phyloP scores from a whole-genome alignment of 2,888 invertebrate species.

The Tyria jacobaeae region DNA sequence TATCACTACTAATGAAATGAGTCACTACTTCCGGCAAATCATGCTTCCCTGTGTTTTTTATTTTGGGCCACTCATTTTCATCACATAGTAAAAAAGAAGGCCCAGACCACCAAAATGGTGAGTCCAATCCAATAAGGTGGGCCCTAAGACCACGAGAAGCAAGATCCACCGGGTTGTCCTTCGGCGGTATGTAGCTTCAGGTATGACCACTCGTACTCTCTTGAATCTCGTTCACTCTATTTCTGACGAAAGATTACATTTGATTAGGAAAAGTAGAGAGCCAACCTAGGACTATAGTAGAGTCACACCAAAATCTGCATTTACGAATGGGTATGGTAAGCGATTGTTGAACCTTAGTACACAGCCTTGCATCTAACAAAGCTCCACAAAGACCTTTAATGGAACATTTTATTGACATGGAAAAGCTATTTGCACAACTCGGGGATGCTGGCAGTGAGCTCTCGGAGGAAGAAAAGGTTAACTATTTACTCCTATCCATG shows the following conservation, averaged over 20 bases:
- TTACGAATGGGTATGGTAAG: slow-evolving; percentile 21
- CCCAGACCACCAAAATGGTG: slow-evolving; percentile 7
- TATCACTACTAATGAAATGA: no score
- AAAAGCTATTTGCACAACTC: no score
- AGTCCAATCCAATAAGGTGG: background rate
- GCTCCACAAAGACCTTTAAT: no score
- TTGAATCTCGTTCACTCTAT: slow-evolving; percentile 35
- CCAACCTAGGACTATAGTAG: slow-evolving; percentile 46
- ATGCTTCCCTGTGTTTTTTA: background rate
- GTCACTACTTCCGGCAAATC: no score
- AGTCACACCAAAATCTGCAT: slow-evolving; percentile 43
- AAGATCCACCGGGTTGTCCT: no score
- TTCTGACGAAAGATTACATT: slow-evolving; percentile 46
- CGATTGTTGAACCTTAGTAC: slow-evolving; percentile 13
- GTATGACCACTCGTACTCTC: no score
- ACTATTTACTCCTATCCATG: no score
- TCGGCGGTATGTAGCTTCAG: no score
- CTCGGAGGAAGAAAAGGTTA: no score
- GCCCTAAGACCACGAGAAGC: slow-evolving; percentile 7
- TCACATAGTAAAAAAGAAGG: background rate
- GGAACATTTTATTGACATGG: no score
- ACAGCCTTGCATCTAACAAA: no score
- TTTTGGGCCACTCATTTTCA: slow-evolving; percentile 1
- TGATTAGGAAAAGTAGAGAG: slow-evolving; percentile 33
- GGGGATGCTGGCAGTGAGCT: no score